Evolutionary conservation across 2,888 invertebrate genomes (phyloP), one percentile per base, ranked within the genome.

Genomic region (Lampropteryx suffumata): DNA sequence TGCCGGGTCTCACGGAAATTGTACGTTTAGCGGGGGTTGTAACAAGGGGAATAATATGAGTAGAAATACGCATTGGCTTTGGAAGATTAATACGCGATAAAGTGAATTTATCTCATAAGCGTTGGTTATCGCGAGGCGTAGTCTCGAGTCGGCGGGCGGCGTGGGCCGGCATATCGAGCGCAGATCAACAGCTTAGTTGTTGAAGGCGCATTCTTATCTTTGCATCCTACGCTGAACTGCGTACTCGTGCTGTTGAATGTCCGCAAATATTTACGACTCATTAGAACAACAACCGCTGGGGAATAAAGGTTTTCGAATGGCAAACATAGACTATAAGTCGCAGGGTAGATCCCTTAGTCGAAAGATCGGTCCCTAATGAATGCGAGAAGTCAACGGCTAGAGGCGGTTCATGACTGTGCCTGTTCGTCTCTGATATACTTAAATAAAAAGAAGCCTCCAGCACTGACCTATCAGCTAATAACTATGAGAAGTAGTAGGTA

Each of bases 61-160:
- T 63, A 4, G 65, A 66, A 63, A 71, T 67, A 74, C 66, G 72
- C 66, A 72, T 71, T 62, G 67, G 65, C 65, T 67, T 65, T 60
- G 65, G 58, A 52, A 74, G 79, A 81, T 81, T 76, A 73, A 78
- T 71, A 71, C 65, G 61, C 73, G 78, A 81, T 82, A 80, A 76
- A 76, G 76, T 71, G 68, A 73, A 80, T 81, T 73, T 79, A 83
- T 80, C 78, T 80, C 76, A 72, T 75, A 73, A 74, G 60, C 66
- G 69, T 69, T 62, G 67, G 67, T 68, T 76, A 76, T 79, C 71
- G 49, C 59, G 51, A 67, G 69, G 67, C 64, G 68, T 57, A 76
- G 75, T 73, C 70, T 66, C 64, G 57, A 64, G 50, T 53, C 49
- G 44, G 8, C 12, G 32, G n/a, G 72, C 75, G 32, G 72, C 75